Conservation (phyloP, 1,140 invertebrate genomes). For the Physella acuta region DNA sequence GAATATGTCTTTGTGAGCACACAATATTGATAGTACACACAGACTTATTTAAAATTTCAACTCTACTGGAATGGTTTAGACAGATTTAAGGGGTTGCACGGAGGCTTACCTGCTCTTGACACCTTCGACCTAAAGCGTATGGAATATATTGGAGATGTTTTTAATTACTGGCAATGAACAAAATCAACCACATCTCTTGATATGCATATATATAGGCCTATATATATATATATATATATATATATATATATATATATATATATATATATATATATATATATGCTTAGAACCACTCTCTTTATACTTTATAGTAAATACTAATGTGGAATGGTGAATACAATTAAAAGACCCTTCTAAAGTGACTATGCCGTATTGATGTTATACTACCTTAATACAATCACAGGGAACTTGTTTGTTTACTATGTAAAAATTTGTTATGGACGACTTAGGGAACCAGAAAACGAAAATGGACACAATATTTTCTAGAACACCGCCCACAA, state of each 20-base stretch:
- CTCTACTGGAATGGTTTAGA: no score
- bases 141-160: no score
- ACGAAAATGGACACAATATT: conserved; percentile 93
- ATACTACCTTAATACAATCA: conserved; percentile 6
- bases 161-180: no score
- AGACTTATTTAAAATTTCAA: no score
- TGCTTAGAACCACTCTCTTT: neutral
- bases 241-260: neutral
- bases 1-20: no score
- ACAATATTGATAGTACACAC: no score
- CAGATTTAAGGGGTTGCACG: no score
- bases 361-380: no score
- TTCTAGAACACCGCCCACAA: conserved; percentile 89
- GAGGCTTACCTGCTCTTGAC: no score
- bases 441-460: conserved; percentile 74
- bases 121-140: no score
- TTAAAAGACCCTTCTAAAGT: no score
- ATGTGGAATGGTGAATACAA: neutral
- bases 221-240: neutral
- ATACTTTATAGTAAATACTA: neutral
- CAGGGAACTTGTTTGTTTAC: conserved; percentile 79
- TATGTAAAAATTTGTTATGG: conserved; percentile 88
- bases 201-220: neutral
- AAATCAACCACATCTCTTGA: neutral
- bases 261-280: neutral